Evolutionary conservation across 1,140 invertebrate genomes (phyloP).

Genomic region (Neodiprion lecontei): DNA sequence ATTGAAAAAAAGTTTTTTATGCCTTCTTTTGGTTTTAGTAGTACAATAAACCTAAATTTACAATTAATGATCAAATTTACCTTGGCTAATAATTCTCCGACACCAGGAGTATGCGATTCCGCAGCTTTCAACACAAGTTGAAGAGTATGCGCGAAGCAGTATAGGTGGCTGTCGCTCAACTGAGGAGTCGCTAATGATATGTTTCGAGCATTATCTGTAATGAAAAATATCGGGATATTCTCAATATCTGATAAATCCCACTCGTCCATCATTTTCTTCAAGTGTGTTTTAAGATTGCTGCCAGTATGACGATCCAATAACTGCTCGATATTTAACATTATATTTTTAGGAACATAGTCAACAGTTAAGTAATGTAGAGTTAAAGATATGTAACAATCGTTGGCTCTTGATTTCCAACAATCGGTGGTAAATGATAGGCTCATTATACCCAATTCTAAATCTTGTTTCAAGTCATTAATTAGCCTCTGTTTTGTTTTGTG

Average conservation of each 20-base stretch:
- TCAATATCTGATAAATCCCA: conserved; percentile 17
- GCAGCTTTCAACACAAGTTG: conserved; percentile 17
- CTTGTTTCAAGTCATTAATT: conserved; percentile 2
- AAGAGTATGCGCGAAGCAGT: conserved; percentile 23
- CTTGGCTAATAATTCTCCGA: neutral
- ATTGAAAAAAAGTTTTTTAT: neutral
- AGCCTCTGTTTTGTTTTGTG: conserved; percentile 17
- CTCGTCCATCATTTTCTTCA: conserved; percentile 12
- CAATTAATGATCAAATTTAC: neutral
- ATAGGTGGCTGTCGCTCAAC: conserved; percentile 12
- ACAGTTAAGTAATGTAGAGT: conserved; percentile 22
- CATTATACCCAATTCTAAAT: conserved; percentile 14
- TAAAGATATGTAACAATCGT: conserved; percentile 20
- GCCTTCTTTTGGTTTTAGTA: neutral
- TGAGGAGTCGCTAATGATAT: conserved; percentile 9
- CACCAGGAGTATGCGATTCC: neutral
- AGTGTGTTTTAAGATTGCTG: neutral
- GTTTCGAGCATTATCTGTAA: conserved; percentile 24
- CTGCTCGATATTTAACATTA: conserved; percentile 11
- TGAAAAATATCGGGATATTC: conserved; percentile 7
- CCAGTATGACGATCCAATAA: conserved; percentile 21
- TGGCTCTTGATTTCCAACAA: conserved; percentile 17
- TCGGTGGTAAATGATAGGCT: conserved; percentile 19
- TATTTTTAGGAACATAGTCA: conserved; percentile 14
- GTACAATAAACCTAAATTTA: neutral